Evolutionary conservation across 2,888 invertebrate genomes (phyloP), one percentile per base, ranked within the genome.

Genomic region (Drosophila borealis): DNA sequence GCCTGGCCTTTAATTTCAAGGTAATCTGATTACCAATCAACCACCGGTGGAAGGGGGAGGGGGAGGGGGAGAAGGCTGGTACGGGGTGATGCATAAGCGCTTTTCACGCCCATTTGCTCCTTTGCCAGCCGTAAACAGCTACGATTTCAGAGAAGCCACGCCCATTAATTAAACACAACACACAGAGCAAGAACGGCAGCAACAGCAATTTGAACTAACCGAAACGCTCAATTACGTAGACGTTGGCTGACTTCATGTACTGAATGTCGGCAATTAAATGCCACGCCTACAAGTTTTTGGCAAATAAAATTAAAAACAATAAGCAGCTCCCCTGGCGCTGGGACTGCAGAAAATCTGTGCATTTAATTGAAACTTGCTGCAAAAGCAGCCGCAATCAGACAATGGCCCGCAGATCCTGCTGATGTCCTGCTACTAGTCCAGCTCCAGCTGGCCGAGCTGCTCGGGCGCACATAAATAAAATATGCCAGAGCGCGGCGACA

Each of bases 341-440:
- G 34, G 37, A 53, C 45, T 66, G 69, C 57, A 67, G 69, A 76
- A 29, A 80, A 86, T 86, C 86, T 77, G 74, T 70, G 72, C 75
- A 81, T 80, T 87, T 87, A 87, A 83, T 83, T 83, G 83, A 83
- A 87, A 81, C 69, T 70, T 81, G 67, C 65, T 50, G 56, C 50
- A 48, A 36, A 53, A 25, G 39, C 29, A 41, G 56, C 59, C 81
- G 51, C 80, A 81, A 74, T 74, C 76, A 64, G 80, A 55, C 63
- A 46, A 49, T 48, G 57, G 41, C 21, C 42, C 34, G n/a, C n/a
- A 42, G 50, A 33, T 55, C 41, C 60, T 44, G 55, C 17, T 25
- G 25, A 8, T 29, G 29, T 29, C 29, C 29, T 8, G 29, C 4
- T 13, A 5, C 29, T 14, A n/a, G 46, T 10, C 46, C 29, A 34